A percentile compares a stretch with the other conserved stretches of the same genome.
Evolutionary conservation across 2,113 vertebrate species (phyloP).

Genomic region (Dipodomys merriami): DNA sequence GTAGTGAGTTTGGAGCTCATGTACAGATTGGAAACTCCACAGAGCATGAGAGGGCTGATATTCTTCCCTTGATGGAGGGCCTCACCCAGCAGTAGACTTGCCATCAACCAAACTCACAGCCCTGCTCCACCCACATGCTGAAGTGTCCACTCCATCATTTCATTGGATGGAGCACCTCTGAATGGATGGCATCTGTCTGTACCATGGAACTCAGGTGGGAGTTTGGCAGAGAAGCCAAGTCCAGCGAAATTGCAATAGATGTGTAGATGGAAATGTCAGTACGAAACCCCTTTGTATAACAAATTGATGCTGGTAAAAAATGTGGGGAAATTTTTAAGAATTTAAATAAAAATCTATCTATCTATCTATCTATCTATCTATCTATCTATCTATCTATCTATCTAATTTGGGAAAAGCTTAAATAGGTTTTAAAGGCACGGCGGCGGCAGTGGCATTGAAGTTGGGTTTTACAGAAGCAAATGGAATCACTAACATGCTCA

Average conservation of each 20-base stretch:
- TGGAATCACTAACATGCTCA: neutral
- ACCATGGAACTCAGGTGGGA: neutral
- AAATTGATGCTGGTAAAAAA: too few relatives aligned
- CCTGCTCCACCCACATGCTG: too few relatives aligned
- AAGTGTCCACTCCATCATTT: too few relatives aligned
- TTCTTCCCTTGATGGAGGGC: too few relatives aligned
- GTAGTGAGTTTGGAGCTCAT: neutral
- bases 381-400: neutral
- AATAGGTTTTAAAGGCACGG: neutral
- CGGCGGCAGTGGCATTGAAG: neutral
- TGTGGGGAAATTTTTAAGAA: neutral
- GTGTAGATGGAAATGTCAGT: too few relatives aligned
- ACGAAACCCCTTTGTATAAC: too few relatives aligned
- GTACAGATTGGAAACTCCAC: neutral
- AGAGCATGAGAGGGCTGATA: rapidly evolving
- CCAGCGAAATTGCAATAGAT: too few relatives aligned
- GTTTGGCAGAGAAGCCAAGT: too few relatives aligned
- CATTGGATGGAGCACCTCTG: neutral
- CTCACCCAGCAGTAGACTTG: too few relatives aligned
- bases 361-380: neutral
- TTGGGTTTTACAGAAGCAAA: too few relatives aligned
- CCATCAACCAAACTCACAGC: too few relatives aligned
- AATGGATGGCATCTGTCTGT: neutral
- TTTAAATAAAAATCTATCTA: neutral
- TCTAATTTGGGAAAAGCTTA: neutral